Evolutionary conservation across 2,797 vertebrate species (phyloP), one percentile per base, ranked within the genome.

Genomic region (Phylloscopus collybita): DNA sequence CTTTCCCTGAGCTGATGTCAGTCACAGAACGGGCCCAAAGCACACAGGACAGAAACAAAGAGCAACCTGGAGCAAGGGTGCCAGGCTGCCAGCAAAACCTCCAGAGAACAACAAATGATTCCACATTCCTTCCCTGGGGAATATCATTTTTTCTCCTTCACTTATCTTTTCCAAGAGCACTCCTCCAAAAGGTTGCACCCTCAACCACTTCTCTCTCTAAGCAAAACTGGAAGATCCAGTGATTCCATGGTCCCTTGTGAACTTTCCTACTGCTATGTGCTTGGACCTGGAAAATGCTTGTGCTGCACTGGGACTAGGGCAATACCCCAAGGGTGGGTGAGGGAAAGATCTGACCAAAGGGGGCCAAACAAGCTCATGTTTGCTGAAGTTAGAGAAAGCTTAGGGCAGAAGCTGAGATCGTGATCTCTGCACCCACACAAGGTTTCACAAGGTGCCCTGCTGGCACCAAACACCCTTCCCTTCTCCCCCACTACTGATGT

Each of bases 171-270:
- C 32, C 61, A 78, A 62, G 26, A 16, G 12, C 36, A 30, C 71
- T 60, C 59, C 53, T 65, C 65, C 32, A 36, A 60, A 59, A 54
- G 64, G 50, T 5, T 16, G 11, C 51, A 30, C 17, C 42, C 4
- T 3, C 38, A 80, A 10, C 18, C 34, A 49, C 0, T 3, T 21
- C 22, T 42, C 51, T 62, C 16, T 38, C 40, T 42, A 34, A 64
- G 40, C 10, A 62, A 78, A 78, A 26, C 5, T 0, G 0, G 45
- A 71, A 50, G 72, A 81, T 23, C 16, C 0, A 0, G 20, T 32
- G 36, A 45, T 64, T 53, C 56, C 50, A 44, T 2, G 56, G 50
- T 57, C 9, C 60, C 44, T 20, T 50, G 40, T 2, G 7, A 83
- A 14, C 29, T 23, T n/a, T 45, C 5, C 7, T 32, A 6, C 16